Evolutionary conservation across 2,113 vertebrate species (phyloP).

Genomic region (Cygnus atratus): DNA sequence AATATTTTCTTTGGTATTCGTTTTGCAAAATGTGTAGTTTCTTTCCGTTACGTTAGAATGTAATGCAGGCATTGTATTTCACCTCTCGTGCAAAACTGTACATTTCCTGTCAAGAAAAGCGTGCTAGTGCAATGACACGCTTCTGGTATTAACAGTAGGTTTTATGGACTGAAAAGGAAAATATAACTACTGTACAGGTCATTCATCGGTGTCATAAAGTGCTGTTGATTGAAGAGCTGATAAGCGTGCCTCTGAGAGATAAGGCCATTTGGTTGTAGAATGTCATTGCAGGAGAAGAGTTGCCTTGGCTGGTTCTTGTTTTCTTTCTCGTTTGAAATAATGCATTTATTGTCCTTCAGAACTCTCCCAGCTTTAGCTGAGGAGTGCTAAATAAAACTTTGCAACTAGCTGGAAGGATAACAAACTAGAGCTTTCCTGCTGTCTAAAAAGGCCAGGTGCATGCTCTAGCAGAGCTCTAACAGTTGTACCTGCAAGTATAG

Average conservation of each 20-base stretch:
- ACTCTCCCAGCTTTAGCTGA: not conserved
- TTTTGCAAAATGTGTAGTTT: not conserved
- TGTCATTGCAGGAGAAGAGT: not conserved
- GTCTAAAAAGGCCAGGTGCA: not conserved
- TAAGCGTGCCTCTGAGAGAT: not conserved
- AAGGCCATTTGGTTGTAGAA: not conserved
- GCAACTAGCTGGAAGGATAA: not conserved
- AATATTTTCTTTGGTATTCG: not conserved
- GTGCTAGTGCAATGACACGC: not conserved
- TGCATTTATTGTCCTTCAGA: not conserved
- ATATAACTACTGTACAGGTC: not conserved
- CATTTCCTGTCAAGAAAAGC: not conserved
- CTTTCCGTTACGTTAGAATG: not conserved
- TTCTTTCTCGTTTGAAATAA: not conserved
- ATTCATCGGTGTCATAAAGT: not conserved
- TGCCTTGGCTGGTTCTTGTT: not conserved
- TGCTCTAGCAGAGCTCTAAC: not conserved
- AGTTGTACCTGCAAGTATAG: not conserved
- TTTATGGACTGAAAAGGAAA: not conserved
- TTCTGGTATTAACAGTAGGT: not conserved
- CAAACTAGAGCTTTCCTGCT: not conserved
- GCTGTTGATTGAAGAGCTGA: not conserved
- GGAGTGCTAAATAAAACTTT: not conserved
- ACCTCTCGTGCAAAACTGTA: not conserved
- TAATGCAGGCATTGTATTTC: not conserved